Percentiles rank a stretch among this genome's conserved stretches.
Conservation (phyloP, 1,140 invertebrate genomes). For the Philaenus spumarius region DNA sequence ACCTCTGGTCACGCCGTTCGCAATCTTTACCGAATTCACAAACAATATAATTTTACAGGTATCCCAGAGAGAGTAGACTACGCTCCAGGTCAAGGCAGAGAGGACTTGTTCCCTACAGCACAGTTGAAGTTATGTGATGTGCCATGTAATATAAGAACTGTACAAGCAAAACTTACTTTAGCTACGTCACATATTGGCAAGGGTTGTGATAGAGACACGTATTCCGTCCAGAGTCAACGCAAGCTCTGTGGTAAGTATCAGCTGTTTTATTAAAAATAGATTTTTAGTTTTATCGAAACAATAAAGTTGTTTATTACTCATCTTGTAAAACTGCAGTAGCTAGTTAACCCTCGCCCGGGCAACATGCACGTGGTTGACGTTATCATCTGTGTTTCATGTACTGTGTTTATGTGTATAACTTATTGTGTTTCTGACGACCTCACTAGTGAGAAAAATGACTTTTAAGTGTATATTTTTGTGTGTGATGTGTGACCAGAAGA, state of each 20-base stretch:
- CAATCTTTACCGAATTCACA: no score
- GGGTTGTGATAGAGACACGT: slow-evolving; percentile 89
- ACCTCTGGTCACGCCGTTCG: no score
- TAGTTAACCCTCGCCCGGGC: no score
- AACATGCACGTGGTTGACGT: no score
- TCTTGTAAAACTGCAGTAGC: background rate
- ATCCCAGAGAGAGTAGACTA: slow-evolving; percentile 89
- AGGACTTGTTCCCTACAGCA: slow-evolving; percentile 76
- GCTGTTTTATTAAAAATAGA: background rate
- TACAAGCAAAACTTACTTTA: slow-evolving; percentile 59
- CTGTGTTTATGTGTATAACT: no score
- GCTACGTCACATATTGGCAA: slow-evolving; percentile 79
- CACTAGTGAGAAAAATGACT: no score
- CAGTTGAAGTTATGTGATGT: slow-evolving; percentile 83
- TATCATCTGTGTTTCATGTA: no score
- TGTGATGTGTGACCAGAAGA: no score
- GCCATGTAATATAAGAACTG: slow-evolving; percentile 57
- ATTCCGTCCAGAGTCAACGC: slow-evolving; percentile 79
- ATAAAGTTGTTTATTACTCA: slow-evolving; percentile 10
- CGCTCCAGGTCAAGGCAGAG: slow-evolving; percentile 70
- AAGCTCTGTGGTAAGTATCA: slow-evolving; percentile 69
- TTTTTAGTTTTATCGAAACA: no score
- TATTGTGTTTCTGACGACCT: no score
- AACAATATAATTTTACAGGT: no score
- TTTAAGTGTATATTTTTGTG: no score